Evolutionary conservation across 2,888 invertebrate species (phyloP).

Genomic region (Cheilosia vernalis): DNA sequence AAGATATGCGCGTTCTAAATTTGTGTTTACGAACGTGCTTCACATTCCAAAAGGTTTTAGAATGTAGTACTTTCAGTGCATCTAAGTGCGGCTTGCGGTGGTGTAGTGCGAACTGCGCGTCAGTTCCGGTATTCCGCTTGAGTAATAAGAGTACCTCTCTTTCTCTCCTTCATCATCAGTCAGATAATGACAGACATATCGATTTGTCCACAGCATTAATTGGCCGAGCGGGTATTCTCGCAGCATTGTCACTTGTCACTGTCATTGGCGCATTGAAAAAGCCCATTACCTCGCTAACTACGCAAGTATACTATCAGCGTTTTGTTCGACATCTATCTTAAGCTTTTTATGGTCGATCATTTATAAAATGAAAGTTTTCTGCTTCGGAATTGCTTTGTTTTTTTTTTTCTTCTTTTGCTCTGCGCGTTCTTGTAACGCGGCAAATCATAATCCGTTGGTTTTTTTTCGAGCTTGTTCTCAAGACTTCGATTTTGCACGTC

Average conservation of each 20-base stretch:
- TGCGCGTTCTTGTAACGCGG: slow-evolving; percentile 55
- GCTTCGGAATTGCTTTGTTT: slow-evolving; percentile 23
- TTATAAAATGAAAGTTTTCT: slow-evolving; percentile 74
- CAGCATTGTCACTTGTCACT: slow-evolving; percentile 10
- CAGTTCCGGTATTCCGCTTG: slow-evolving; percentile 55
- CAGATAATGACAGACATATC: slow-evolving; percentile 39
- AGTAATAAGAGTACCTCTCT: neutral
- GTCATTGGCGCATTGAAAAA: slow-evolving; percentile 29
- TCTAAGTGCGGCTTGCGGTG: neutral
- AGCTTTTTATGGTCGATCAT: slow-evolving; percentile 50
- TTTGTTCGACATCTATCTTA: slow-evolving; percentile 29
- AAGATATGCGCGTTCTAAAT: slow-evolving; percentile 68
- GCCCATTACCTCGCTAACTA: slow-evolving; percentile 26
- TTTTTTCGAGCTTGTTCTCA: slow-evolving; percentile 26
- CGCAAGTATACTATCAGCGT: neutral
- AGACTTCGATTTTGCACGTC: slow-evolving; percentile 43
- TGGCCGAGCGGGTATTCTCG: slow-evolving; percentile 25
- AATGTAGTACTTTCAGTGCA: neutral
- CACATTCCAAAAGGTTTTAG: neutral
- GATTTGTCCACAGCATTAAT: slow-evolving; percentile 61
- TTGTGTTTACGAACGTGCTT: slow-evolving; percentile 60
- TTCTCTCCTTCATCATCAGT: neutral
- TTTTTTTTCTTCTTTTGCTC: slow-evolving; percentile 21
- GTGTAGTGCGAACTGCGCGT: slow-evolving; percentile 14
- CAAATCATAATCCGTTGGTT: slow-evolving; percentile 22